Evolutionary conservation across 2,888 invertebrate species (phyloP).

Genomic region (Xylophagus ater): DNA sequence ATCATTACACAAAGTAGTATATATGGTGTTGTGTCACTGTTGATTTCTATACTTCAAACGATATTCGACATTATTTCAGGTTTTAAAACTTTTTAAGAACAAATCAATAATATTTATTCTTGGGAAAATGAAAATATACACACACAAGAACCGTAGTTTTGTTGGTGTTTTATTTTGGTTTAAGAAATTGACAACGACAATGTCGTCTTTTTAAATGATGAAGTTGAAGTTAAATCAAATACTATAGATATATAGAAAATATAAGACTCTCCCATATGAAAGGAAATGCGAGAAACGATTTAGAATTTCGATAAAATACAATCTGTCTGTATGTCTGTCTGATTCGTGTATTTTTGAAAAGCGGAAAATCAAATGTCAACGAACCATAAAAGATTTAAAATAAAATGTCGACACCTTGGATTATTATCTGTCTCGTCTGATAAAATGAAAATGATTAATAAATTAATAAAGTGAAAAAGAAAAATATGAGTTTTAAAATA

Average conservation of each 20-base stretch:
- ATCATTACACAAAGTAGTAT: neutral
- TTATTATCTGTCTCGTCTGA: slow-evolving; percentile 22
- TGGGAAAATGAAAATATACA: slow-evolving; percentile 3
- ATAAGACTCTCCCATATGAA: neutral
- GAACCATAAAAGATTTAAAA: slow-evolving; percentile 20
- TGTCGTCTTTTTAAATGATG: neutral
- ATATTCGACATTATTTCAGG: slow-evolving; percentile 8
- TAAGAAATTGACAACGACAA: neutral
- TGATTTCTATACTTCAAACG: too few species aligned
- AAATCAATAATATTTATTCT: slow-evolving; percentile 13
- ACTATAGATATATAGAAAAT: neutral
- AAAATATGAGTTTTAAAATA: too few species aligned
- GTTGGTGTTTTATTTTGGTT: too few species aligned
- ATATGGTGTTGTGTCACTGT: too few species aligned
- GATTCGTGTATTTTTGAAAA: slow-evolving; percentile 14
- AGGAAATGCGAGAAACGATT: slow-evolving; percentile 4
- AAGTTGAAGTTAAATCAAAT: neutral
- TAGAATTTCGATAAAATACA: neutral
- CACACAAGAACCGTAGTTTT: too few species aligned
- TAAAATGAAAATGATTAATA: too few species aligned
- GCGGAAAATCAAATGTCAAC: slow-evolving; percentile 21
- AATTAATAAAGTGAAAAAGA: too few species aligned
- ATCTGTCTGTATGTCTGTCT: slow-evolving; percentile 13
- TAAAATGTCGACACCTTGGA: slow-evolving; percentile 20
- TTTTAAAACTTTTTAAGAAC: slow-evolving; percentile 15